Evolutionary conservation across 2,113 vertebrate genomes (phyloP).

Genomic region (Marmota flaviventris): DNA sequence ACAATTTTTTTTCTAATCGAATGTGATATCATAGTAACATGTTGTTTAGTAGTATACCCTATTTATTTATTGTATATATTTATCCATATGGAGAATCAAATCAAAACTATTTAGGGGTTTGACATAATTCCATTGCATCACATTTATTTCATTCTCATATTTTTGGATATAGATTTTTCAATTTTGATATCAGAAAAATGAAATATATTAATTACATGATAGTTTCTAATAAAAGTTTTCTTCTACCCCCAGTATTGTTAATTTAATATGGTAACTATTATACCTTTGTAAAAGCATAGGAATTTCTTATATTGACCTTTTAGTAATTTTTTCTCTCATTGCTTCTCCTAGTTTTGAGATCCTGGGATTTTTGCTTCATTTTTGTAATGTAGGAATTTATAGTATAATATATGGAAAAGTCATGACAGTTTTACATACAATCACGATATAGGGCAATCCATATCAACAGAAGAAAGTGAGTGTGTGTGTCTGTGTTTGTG

Average conservation of each 20-base stretch:
- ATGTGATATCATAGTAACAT: neutral
- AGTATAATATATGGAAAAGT: neutral
- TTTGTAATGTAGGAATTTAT: neutral
- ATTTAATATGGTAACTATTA: neutral
- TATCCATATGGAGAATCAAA: neutral
- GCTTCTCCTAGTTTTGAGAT: neutral
- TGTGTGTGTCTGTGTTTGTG: neutral
- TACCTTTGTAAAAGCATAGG: neutral
- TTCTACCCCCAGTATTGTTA: neutral
- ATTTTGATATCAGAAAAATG: neutral
- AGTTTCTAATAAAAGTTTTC: neutral
- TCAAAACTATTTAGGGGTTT: neutral
- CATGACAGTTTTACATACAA: neutral
- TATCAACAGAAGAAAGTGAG: neutral
- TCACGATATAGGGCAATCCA: neutral
- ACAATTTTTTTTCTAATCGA: neutral
- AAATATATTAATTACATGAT: neutral
- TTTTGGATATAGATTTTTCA: neutral
- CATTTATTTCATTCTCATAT: neutral
- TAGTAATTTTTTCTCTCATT: neutral
- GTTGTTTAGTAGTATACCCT: neutral
- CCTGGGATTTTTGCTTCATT: neutral
- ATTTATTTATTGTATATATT: neutral
- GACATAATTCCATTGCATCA: neutral
- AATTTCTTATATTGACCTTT: neutral